Evolutionary conservation across 2,797 vertebrate genomes (phyloP), one percentile per base, ranked within the genome.

Genomic region (Melanotaenia nigrans): DNA sequence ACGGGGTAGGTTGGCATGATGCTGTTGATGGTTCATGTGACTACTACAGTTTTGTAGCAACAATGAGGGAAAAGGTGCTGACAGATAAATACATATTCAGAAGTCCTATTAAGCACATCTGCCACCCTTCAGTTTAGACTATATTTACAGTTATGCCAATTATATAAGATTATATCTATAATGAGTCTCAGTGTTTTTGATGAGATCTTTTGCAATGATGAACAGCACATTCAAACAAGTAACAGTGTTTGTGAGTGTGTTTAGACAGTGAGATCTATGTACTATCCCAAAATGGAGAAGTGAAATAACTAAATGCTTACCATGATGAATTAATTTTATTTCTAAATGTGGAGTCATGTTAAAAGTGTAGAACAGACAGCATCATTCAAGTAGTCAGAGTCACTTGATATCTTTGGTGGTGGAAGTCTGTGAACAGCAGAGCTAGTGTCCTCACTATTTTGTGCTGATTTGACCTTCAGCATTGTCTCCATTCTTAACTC

Each of bases 401-500:
- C 63, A 64, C 59, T 12, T 69, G 64, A 81, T 67, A 55, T 61
- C 38, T 61, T 56, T 10, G 35, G 42, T 76, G 54, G 61, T 51
- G 73, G 63, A 81, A 78, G 64, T 65, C 13, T 59, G 33, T 40
- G 22, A 67, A 40, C 69, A 56, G 14, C 59, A 71, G 78, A 65
- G 57, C 16, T 65, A 4, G 53, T 73, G 84, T 67, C 84, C 80
- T 89, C 88, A 79, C 60, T 71, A 24, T 76, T 83, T 87, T 83
- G 61, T 84, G 80, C 66, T 76, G 73, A 77, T 85, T 76, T 86
- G 80, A 85, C 74, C 75, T 65, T 16, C 59, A 28, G 40, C 66
- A 65, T 77, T 75, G n/a, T 77, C 69, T 64, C 9, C 63, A 68
- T 81, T 79, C 65, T 74, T 59, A 67, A 74, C 83, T 79, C 85